Evolutionary conservation across 2,888 invertebrate species (phyloP).

Genomic region (Furcula furcula): DNA sequence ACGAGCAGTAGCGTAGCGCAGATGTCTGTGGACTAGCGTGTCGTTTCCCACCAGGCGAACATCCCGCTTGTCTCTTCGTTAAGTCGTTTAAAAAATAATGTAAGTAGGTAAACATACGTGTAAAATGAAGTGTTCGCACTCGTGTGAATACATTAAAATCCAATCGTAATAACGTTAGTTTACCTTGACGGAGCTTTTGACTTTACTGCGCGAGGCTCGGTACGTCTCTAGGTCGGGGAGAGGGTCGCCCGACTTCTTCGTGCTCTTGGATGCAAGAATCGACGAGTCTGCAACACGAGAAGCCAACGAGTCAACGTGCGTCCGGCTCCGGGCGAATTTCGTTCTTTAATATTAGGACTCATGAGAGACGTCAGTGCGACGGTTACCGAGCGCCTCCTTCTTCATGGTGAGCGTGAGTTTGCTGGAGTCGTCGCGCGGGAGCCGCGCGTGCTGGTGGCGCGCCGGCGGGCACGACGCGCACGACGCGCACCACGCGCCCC

Average conservation of each 20-base stretch:
- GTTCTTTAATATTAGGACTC: neutral
- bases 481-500: constrained; percentile 32
- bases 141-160: too few relatives aligned
- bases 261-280: constrained; percentile 64
- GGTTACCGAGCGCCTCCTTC: constrained; percentile 62
- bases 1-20: too few relatives aligned
- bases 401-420: constrained; percentile 56
- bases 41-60: too few relatives aligned
- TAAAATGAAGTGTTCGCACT: too few relatives aligned
- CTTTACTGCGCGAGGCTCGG: constrained; percentile 55
- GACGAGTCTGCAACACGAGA: constrained; percentile 52
- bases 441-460: constrained; percentile 11
- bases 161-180: constrained; percentile 7
- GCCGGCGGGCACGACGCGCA: constrained; percentile 17
- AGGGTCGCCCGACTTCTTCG: constrained; percentile 57
- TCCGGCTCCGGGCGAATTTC: neutral
- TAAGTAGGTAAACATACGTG: too few relatives aligned
- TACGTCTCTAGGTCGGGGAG: constrained; percentile 65
- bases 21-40: too few relatives aligned
- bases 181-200: constrained; percentile 68
- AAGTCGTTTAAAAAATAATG: too few relatives aligned
- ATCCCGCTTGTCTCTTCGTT: too few relatives aligned
- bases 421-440: constrained; percentile 26
- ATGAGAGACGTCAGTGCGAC: neutral
- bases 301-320: too few relatives aligned